Conservation (phyloP, 2,113 vertebrate genomes). For the Patagioenas fasciata region DNA sequence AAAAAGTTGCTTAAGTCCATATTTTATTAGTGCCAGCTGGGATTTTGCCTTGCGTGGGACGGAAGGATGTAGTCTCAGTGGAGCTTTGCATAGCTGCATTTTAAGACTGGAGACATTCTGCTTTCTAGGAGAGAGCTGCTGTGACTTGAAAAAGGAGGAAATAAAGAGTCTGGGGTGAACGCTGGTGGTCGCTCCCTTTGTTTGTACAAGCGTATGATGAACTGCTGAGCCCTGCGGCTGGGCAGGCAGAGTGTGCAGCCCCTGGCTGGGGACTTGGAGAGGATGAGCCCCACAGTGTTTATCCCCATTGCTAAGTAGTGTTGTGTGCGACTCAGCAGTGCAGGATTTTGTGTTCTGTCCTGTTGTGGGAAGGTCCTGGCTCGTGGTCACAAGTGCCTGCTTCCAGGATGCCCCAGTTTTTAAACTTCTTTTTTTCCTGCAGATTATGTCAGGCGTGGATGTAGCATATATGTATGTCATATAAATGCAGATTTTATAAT, state of each 20-base stretch:
- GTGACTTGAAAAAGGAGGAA: background rate
- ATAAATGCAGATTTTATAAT: background rate
- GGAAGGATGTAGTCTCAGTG: background rate
- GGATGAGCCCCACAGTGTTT: background rate
- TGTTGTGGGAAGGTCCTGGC: background rate
- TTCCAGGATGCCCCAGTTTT: background rate
- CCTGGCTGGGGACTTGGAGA: background rate
- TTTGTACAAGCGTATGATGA: background rate
- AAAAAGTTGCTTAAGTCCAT: background rate
- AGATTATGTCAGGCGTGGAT: background rate
- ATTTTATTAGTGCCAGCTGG: background rate
- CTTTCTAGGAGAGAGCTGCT: background rate
- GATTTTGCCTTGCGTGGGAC: background rate
- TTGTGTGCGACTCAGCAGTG: background rate
- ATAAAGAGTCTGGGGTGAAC: background rate
- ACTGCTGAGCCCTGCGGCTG: background rate
- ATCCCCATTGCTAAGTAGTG: constrained; percentile 14
- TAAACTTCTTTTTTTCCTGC: background rate
- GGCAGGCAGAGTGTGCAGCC: background rate
- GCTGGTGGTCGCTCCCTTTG: background rate
- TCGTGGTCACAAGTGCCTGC: background rate
- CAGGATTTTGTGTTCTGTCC: background rate
- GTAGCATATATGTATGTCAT: background rate
- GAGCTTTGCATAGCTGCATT: background rate
- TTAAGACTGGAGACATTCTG: background rate